Conservation (phyloP, 2,888 invertebrate species). For the Copidosoma aretas region DNA sequence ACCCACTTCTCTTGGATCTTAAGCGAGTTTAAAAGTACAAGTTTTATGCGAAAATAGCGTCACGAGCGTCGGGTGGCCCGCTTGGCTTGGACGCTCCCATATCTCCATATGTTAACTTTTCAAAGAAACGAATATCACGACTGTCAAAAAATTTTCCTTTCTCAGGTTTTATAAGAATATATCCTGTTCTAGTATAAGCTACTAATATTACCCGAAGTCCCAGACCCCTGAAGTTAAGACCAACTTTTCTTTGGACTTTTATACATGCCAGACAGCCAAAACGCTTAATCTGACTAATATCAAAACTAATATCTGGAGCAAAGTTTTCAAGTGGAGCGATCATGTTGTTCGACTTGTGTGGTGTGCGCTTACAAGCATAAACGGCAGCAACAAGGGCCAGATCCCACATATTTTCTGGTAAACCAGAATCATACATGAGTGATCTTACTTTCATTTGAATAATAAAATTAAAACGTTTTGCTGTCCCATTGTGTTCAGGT, state of each 20-base stretch:
- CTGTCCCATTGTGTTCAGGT: slow-evolving; percentile 39
- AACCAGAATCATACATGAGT: slow-evolving; percentile 23
- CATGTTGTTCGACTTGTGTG: slow-evolving; percentile 27
- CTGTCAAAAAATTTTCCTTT: slow-evolving; percentile 36
- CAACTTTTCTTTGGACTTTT: background rate
- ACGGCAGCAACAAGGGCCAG: no score
- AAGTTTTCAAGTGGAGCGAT: slow-evolving; percentile 24
- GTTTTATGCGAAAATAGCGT: no score
- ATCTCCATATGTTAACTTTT: slow-evolving; percentile 45
- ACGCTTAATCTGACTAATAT: no score
- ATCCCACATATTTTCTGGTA: no score
- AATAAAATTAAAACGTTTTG: slow-evolving; percentile 40
- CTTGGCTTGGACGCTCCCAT: no score
- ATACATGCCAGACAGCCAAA: slow-evolving; percentile 21
- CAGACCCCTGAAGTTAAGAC: background rate
- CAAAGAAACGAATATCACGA: slow-evolving; percentile 32
- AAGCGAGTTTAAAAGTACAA: no score
- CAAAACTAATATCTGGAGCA: slow-evolving; percentile 25
- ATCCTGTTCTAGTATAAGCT: no score
- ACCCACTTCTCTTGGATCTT: no score
- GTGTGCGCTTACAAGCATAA: no score
- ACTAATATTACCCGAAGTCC: slow-evolving; percentile 10
- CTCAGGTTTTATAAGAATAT: slow-evolving; percentile 41
- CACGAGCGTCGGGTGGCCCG: no score
- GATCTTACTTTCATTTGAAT: slow-evolving; percentile 39